Evolutionary conservation across 2,888 invertebrate genomes (phyloP), one percentile per base, ranked within the genome.

Genomic region (Drosophila kambysellisi): DNA sequence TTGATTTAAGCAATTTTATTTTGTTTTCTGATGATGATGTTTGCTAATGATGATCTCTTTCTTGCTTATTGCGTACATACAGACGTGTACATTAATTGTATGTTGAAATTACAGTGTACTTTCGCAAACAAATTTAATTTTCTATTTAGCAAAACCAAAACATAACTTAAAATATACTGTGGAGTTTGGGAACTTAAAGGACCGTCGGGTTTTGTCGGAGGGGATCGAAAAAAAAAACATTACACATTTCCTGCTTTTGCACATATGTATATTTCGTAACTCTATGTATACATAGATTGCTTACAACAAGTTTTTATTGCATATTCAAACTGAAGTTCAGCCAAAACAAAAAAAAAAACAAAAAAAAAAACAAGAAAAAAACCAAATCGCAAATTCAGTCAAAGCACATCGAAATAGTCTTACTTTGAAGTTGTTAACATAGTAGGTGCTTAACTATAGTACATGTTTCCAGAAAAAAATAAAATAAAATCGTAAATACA

Each of bases 1-100:
- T 86, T 80, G 76, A 76, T 80, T 82, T 85, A 84, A 76, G 82
- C 76, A 76, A 80, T 70, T 78, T 87, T 86, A 63, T 74, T 70
- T 79, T 35, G 4, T 25, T 32, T 20, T 54, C 11, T 73, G 67
- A 12, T 74, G 61, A n/a, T 62, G 60, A 46, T 60, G 57, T 51
- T 74, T 64, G 52, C 30, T 70, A 54, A 37, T 60, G 75, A 52
- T 60, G 64, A 68, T 74, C 59, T 64, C 74, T 68, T 60, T 51
- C 46, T 51, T 61, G 52, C 74, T 79, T 79, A 80, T 62, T 53
- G 48, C 33, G 60, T 59, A 67, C 56, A 39, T 63, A 41, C 53
- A 25, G 20, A 46, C 15, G 35, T 64, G 41, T 48, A 66, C 33
- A 61, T 62, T 57, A 71, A 72, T 29, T 71, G 35, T 59, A 54